Evolutionary conservation across 2,888 invertebrate genomes (phyloP), one percentile per base, ranked within the genome.

Genomic region (Ichneumon xanthorius): DNA sequence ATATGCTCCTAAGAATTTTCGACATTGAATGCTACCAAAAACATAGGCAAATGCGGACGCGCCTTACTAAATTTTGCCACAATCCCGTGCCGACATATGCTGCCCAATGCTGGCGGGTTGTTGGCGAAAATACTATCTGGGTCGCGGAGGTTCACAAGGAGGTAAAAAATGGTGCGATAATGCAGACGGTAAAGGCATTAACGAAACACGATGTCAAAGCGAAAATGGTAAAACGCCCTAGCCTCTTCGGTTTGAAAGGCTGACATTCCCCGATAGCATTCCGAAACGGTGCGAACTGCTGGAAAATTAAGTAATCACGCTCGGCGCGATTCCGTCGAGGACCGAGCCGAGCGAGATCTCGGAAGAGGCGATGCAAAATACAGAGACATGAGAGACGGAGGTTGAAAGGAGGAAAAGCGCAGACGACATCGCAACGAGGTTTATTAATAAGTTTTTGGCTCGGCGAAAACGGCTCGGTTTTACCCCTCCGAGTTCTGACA

Each of bases 381-480:
- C 45, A 61, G 2, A 70, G 45, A 14, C 4, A 40, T 0, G 58
- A 22, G 26, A 70, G 75, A 68, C 30, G 48, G 19, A n/a, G 14
- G 45, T 4, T 70, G 26, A 70, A 50, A 76, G 40, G 22, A 19
- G 58, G 22, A 72, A 72, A 82, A 30, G 40, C 71, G 55, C 65
- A 82, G 33, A 67, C n/a, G 67, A 72, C 65, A 55, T 65, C 58
- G 67, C 45, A 55, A 65, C 48, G 58, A 78, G 67, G 48, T 72
- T 78, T 78, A 77, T 78, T 82, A 76, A 82, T 71, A 82, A 67
- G 67, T 45, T 72, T 26, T 50, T 16, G 33, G 19, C 16, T 40
- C 37, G 16, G 19, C 7, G 22, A 50, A 78, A 53, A 16, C 67
- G 14, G 67, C 48, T 78, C 58, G 37, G 58, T 58, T 19, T 78